A percentile compares a stretch with the other conserved stretches of the same genome.
Conservation (phyloP, 2,113 vertebrate species). For the Pomatorhinus ruficollis region DNA sequence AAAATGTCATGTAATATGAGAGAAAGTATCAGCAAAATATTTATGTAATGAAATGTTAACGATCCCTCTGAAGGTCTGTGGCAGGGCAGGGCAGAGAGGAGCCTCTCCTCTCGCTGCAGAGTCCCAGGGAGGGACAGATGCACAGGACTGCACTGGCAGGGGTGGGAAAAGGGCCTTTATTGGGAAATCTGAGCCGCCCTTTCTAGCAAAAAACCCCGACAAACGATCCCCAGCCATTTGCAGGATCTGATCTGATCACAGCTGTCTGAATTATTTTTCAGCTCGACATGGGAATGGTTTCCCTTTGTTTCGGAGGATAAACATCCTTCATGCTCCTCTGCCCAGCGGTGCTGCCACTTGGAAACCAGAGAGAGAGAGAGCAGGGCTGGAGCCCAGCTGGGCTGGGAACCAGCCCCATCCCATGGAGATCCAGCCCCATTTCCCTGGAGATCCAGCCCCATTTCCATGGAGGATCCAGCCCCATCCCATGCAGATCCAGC, state of each 20-base stretch:
- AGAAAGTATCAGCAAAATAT: slow-evolving; percentile 20
- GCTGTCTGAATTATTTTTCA: not conserved
- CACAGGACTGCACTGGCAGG: rapidly evolving
- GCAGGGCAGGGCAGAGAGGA: not conserved
- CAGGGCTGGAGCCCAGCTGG: not conserved
- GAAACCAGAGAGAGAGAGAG: not conserved
- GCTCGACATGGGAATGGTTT: not conserved
- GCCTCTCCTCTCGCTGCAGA: not conserved
- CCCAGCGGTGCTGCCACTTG: too few relatives aligned
- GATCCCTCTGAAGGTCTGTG: not conserved
- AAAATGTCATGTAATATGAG: not conserved
- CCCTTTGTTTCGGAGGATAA: slow-evolving; percentile 5
- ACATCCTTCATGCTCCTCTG: not conserved
- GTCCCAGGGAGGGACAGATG: not conserved
- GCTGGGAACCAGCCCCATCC: not conserved
- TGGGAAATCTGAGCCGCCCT: not conserved
- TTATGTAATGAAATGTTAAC: not conserved
- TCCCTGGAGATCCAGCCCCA: too few relatives aligned
- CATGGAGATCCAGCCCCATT: too few relatives aligned
- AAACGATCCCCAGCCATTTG: not conserved
- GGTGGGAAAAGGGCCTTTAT: not conserved
- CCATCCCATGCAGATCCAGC: not conserved
- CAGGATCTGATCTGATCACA: rapidly evolving
- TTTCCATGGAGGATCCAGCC: too few relatives aligned
- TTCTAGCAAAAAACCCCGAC: not conserved